Evolutionary conservation across 2,797 vertebrate genomes (phyloP).

Genomic region (Microhierax caerulescens): DNA sequence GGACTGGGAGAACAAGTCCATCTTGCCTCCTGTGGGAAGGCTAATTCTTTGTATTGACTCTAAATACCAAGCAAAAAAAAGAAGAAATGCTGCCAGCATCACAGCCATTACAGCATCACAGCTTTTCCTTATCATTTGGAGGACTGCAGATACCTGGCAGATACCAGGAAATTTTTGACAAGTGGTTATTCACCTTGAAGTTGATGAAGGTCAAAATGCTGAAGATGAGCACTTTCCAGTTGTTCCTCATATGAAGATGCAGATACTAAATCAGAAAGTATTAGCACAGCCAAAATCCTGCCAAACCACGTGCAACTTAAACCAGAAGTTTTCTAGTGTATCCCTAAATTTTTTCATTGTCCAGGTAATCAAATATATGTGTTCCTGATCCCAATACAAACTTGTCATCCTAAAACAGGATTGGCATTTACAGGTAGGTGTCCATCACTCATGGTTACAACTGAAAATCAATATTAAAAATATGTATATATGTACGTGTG

Average conservation of each 20-base stretch:
- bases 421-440: neutral
- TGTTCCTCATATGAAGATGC: neutral
- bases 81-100: neutral
- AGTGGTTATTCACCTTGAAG: neutral
- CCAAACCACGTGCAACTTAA: neutral
- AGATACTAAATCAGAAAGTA: neutral
- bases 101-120: neutral
- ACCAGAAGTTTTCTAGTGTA: neutral
- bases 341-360: neutral
- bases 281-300: neutral
- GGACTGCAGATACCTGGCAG: neutral
- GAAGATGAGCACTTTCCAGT: neutral
- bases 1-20: neutral
- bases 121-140: neutral
- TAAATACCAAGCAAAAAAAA: neutral
- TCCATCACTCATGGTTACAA: neutral
- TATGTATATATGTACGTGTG: neutral
- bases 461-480: neutral
- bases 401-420: neutral
- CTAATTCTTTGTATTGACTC: neutral
- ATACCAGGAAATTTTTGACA: neutral
- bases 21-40: neutral
- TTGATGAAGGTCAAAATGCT: neutral
- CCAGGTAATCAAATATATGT: neutral
- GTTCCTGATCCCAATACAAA: neutral